Base-by-base conservation (phyloP, 37 sponge, comb jelly and placozoan species). In the Halisarca cf. caerulea region DNA sequence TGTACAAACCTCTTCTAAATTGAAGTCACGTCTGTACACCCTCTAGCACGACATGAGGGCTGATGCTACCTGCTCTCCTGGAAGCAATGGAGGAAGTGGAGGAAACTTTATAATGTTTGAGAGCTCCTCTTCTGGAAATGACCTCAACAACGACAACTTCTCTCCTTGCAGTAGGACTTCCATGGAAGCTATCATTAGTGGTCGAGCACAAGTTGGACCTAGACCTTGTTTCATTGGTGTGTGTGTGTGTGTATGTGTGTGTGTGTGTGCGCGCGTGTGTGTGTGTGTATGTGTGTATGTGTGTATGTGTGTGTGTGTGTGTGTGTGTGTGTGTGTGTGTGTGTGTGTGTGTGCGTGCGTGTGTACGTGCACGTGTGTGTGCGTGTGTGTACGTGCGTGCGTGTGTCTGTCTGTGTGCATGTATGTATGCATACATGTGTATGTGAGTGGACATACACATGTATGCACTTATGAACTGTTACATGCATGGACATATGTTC, bases 81-180 rank as follows among this genome's bases (percentile, higher is more conserved):
- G n/a, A n/a, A n/a, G n/a, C n/a, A n/a, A n/a, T n/a, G n/a, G n/a
- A n/a, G n/a, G n/a, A n/a, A n/a, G n/a, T n/a, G n/a, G n/a, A n/a
- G 95, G 93, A 11, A 88, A 90, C 45, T 97, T 80, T 87, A 95
- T 97, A 64, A 97, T 97, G 98, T 90, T 85, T 58, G 86, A 91
- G 51, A 82, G 82, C 64, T 93, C 98, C 75, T 89, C 88, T 0
- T 75, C 45, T 45, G 98, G 98, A 33, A 79, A 60, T 21, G 71
- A 91, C 25, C 79, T 82, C 47, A 97, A 97, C 89, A 97, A 97
- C 84, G 80, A 86, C 21, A 15, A 79, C 59, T 97, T 97, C 80
- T 95, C 95, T 23, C n/a, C 81, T 9, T 89, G 93, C 34, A 92
- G 93, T 54, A 80, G 61, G 4, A 37, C 21, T 0, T 21, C 40